Evolutionary conservation across 1,140 invertebrate genomes (phyloP), one percentile per base, ranked within the genome.

Genomic region (Listronotus oregonensis): DNA sequence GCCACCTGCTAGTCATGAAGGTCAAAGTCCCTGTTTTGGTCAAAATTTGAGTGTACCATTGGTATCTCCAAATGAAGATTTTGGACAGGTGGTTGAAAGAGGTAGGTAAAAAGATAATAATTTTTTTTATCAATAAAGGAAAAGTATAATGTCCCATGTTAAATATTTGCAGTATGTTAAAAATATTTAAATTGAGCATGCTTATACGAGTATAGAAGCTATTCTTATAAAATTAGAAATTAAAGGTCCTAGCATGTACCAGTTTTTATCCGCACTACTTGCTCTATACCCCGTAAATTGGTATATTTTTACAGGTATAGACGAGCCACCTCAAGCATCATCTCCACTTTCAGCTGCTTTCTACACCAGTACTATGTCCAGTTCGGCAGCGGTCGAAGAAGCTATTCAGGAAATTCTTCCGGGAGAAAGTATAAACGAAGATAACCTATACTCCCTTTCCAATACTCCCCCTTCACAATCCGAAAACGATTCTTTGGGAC

Each of bases 311-410:
- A 6, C 34, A 43, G 49, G 49, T 43, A 70, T 83, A 1, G 86
- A 86, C 32, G 82, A 84, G 63, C 84, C 85, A 0, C 82, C 84
- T 14, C 87, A 88, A 55, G 85, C 86, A 1, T 88, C 87, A 7
- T 88, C 87, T 2, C 90, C 90, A 0, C 76, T 92, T 0, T 89
- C 90, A 1, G 89, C 90, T 27, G 90, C 90, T 0, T 92, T 92
- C 77, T 93, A 91, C 76, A 90, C 90, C n/a, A 88, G 88, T n/a
- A 89, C 89, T 15, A 92, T 92, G 84, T 91, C 90, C 0, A 91
- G 89, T 51, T 90, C 90, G 14, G 91, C 90, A 68, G 91, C 90
- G 66, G 90, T 93, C 0, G 90, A 92, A 77, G 89, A 91, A 77
- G 90, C 90, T 0, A 76, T 93, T 21, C 88, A 89, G 73, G 90